Conservation (phyloP, 2,888 invertebrate genomes). For the Sinhomidia bicolor region DNA sequence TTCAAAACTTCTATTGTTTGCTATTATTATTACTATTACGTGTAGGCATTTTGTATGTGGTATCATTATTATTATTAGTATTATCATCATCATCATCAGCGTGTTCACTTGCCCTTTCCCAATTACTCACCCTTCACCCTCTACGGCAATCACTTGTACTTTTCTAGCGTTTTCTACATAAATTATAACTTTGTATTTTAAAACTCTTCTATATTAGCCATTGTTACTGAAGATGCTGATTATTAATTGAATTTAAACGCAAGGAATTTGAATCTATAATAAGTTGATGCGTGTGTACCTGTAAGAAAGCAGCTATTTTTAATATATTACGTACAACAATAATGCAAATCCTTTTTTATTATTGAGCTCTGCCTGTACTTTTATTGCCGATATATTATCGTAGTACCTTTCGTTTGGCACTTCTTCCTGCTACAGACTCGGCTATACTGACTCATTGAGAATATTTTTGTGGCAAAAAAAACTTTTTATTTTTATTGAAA, state of each 20-base stretch:
- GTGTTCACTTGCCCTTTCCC: constrained; percentile 65
- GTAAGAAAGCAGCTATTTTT: background rate
- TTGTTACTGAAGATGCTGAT: background rate
- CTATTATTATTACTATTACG: background rate
- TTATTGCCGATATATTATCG: background rate
- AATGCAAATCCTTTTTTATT: too few species aligned
- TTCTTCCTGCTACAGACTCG: constrained; percentile 38
- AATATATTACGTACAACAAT: too few species aligned
- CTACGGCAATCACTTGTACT: constrained; percentile 6
- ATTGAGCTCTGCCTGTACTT: background rate
- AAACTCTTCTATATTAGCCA: too few species aligned
- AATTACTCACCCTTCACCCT: constrained; percentile 45
- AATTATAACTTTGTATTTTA: background rate
- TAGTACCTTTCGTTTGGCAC: background rate
- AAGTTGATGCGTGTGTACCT: too few species aligned
- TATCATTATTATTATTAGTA: background rate
- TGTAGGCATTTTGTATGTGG: too few species aligned
- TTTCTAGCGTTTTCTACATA: constrained; percentile 47
- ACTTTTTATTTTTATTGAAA: constrained; percentile 12
- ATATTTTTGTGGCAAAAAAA: too few species aligned
- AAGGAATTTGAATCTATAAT: too few species aligned
- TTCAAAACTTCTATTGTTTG: constrained; percentile 10
- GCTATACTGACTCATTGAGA: background rate
- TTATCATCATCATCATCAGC: too few species aligned
- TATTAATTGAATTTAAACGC: too few species aligned